phyloP scores from a whole-genome alignment of 2,888 invertebrate species.

The Gastracanthus pulcherrimus region DNA sequence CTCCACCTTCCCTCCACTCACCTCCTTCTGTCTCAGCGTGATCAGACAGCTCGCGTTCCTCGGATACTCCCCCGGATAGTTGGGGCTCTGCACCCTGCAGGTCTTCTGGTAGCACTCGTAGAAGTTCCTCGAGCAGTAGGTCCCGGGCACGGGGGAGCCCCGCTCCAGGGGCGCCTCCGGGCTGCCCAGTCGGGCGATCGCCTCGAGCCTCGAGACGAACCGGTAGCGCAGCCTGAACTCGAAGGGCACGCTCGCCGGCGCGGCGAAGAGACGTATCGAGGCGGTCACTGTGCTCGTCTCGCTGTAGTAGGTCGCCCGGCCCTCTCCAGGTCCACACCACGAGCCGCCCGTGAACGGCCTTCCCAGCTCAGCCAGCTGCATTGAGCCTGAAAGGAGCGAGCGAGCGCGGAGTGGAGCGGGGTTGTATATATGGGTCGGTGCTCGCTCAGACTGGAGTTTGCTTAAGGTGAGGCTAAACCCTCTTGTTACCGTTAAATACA shows the following conservation, averaged over 20 bases:
- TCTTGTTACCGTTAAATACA: too few species aligned
- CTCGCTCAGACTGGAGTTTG: too few species aligned
- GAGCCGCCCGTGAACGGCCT: constrained; percentile 93
- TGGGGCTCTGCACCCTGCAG: constrained; percentile 92
- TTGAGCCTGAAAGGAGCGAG: constrained; percentile 81
- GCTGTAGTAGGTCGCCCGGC: constrained; percentile 89
- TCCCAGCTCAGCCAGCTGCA: constrained; percentile 91
- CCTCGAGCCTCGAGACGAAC: constrained; percentile 89
- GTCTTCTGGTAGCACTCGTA: constrained; percentile 91
- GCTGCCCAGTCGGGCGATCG: constrained; percentile 88
- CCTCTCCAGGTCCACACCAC: constrained; percentile 92
- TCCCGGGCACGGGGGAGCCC: constrained; percentile 90
- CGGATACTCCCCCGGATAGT: constrained; percentile 93
- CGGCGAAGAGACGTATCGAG: constrained; percentile 87
- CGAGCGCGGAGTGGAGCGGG: too few species aligned
- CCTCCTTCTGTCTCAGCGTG: constrained; percentile 89
- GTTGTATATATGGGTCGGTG: too few species aligned
- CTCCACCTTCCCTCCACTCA: too few species aligned
- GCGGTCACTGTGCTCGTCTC: constrained; percentile 94
- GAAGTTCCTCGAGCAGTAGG: constrained; percentile 90
- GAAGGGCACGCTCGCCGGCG: constrained; percentile 86
- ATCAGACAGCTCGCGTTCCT: constrained; percentile 95
- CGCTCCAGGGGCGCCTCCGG: constrained; percentile 88
- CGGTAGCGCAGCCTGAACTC: constrained; percentile 89
- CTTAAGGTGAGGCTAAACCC: too few species aligned